Percentiles rank a stretch among this genome's conserved stretches.
phyloP scores from a whole-genome alignment of 2,797 vertebrate genomes.

The Crocidura indochinensis region DNA sequence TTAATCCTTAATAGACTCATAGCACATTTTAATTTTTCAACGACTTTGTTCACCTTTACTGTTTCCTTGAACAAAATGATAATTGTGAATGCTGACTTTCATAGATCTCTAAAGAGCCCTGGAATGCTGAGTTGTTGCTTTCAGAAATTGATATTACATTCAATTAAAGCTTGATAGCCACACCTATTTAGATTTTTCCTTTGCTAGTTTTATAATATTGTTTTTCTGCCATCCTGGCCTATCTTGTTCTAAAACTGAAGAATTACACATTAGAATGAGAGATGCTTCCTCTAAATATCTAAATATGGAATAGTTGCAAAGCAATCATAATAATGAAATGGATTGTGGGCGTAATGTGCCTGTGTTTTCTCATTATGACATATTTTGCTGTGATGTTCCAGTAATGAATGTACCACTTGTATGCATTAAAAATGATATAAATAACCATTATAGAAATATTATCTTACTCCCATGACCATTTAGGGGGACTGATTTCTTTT shows the following conservation, averaged over 20 bases:
- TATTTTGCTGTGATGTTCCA: constrained; percentile 62
- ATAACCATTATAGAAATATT: constrained; percentile 80
- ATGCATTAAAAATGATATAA: constrained; percentile 80
- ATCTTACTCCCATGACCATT: constrained; percentile 61
- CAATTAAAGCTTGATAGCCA: constrained; percentile 7
- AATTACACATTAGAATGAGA: constrained; percentile 71
- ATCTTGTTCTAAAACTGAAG: constrained; percentile 67
- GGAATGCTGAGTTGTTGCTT: not conserved
- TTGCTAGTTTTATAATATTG: constrained; percentile 49
- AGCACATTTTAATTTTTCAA: not conserved
- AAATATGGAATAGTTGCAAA: constrained; percentile 81
- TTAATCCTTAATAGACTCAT: not conserved
- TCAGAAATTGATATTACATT: constrained; percentile 35
- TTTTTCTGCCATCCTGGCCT: constrained; percentile 46
- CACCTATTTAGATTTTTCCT: not conserved
- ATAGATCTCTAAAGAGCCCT: not conserved
- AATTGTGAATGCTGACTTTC: not conserved
- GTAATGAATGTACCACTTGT: constrained; percentile 66
- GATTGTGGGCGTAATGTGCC: constrained; percentile 73
- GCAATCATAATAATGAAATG: constrained; percentile 80
- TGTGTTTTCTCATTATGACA: constrained; percentile 73
- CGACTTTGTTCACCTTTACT: not conserved
- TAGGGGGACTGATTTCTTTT: constrained; percentile 55
- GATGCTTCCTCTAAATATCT: constrained; percentile 76
- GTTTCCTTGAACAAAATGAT: not conserved